These are phyloP conservation scores for Melanotaenia maccullochi DNA, from an alignment of 2,797 vertebrate species.

Conservation along the genomic window DNA sequence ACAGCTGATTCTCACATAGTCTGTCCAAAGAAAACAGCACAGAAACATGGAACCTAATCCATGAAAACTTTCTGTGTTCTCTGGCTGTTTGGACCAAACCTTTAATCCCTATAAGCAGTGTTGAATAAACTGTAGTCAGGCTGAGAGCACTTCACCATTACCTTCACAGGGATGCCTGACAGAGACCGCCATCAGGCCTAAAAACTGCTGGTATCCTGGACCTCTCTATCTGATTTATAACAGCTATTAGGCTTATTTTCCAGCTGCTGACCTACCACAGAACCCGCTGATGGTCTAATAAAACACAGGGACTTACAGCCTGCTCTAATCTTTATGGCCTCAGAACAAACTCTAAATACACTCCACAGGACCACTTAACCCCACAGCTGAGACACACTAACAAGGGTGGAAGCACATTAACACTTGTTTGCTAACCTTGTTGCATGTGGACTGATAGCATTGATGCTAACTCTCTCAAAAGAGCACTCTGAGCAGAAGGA, in stretches of 20 bases:
- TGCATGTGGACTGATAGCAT: not conserved
- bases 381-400: not conserved
- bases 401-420: conserved; percentile 3
- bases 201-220: conserved; percentile 3
- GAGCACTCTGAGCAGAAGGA: not conserved
- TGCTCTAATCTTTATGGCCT: conserved; percentile 49
- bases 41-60: too few species aligned
- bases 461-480: conserved; percentile 11
- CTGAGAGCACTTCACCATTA: not conserved
- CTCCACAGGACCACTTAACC: conserved; percentile 34
- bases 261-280: conserved; percentile 19
- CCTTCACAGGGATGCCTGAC: too few species aligned
- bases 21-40: too few species aligned
- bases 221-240: conserved; percentile 8
- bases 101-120: too few species aligned
- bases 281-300: conserved; percentile 15
- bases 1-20: too few species aligned
- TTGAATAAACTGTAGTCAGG: conserved; percentile 13
- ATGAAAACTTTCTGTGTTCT: too few species aligned
- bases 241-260: conserved; percentile 13
- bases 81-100: too few species aligned
- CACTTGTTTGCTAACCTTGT: not conserved
- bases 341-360: conserved; percentile 12
- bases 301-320: conserved; percentile 24
- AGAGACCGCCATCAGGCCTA: too few species aligned